These are phyloP conservation scores for Myotis yumanensis DNA, from an alignment of 2,113 vertebrate genomes.

Conservation along the genomic window DNA sequence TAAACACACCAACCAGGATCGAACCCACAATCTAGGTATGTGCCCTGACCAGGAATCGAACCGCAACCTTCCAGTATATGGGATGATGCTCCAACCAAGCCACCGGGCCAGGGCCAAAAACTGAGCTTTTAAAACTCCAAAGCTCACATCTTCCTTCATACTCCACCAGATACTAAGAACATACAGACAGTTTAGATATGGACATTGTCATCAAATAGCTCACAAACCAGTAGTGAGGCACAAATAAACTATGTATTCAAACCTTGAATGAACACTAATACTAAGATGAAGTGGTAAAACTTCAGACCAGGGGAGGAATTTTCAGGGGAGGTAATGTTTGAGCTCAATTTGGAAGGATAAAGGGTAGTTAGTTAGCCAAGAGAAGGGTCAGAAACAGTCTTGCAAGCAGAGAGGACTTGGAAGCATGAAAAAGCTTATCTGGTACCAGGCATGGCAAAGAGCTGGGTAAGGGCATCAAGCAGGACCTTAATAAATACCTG, in stretches of 20 bases:
- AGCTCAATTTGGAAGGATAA: slow-evolving; percentile 28
- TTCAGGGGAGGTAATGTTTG: neutral
- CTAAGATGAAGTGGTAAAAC: neutral
- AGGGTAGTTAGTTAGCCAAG: neutral
- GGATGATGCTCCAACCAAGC: neutral
- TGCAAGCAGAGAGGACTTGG: neutral
- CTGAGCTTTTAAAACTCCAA: slow-evolving; percentile 38
- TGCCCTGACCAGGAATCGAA: neutral
- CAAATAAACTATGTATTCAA: slow-evolving; percentile 45
- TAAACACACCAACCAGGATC: neutral
- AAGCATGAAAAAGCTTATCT: neutral
- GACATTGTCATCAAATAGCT: neutral
- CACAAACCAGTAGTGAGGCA: neutral
- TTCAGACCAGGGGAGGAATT: slow-evolving; percentile 20
- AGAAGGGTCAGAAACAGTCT: slow-evolving; percentile 14
- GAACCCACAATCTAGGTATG: neutral
- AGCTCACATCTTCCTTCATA: neutral
- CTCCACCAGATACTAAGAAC: neutral
- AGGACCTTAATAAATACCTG: neutral
- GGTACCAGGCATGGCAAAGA: neutral
- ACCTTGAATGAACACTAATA: slow-evolving; percentile 28
- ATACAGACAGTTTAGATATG: neutral
- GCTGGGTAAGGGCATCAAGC: neutral
- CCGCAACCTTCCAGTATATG: neutral
- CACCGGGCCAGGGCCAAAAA: neutral